Percentiles rank a stretch among this genome's conserved stretches.
These are phyloP conservation scores for Belonocnema kinseyi DNA, from an alignment of 1,140 invertebrate genomes.

Conservation along the genomic window DNA sequence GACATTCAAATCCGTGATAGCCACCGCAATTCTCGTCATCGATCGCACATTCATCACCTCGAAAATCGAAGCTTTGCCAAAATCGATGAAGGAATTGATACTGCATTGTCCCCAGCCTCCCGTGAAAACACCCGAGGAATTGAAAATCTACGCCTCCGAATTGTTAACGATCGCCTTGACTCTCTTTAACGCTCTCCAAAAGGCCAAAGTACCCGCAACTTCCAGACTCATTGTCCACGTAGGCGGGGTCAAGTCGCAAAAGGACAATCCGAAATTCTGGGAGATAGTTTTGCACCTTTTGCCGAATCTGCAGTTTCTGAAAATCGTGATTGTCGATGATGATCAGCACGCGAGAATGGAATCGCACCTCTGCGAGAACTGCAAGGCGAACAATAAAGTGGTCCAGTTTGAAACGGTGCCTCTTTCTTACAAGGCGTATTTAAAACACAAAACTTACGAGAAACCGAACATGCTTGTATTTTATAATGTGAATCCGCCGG, in stretches of 20 bases:
- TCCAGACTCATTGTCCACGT: not conserved
- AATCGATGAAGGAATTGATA: not conserved
- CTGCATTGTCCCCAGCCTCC: not conserved
- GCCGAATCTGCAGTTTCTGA: not conserved
- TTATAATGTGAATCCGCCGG: not conserved
- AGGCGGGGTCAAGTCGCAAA: not conserved
- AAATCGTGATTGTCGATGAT: not conserved
- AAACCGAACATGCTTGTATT: not conserved
- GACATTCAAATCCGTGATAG: not conserved
- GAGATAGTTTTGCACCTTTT: constrained; percentile 11
- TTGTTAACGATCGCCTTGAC: not conserved
- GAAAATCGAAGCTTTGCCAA: not conserved
- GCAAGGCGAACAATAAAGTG: not conserved
- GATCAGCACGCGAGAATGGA: not conserved
- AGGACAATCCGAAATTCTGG: not conserved
- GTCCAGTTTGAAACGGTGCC: not conserved
- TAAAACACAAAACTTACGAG: not conserved
- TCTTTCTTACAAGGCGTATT: not conserved
- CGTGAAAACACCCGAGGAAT: not conserved
- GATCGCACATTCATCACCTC: not conserved
- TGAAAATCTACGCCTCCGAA: not conserved
- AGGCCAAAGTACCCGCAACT: not conserved
- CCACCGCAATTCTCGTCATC: not conserved
- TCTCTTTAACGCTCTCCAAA: not conserved
- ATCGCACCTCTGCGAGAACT: not conserved